A percentile compares a stretch with the other conserved stretches of the same genome.
Conservation (phyloP, 2,797 vertebrate species). For the Ciconia nigra region DNA sequence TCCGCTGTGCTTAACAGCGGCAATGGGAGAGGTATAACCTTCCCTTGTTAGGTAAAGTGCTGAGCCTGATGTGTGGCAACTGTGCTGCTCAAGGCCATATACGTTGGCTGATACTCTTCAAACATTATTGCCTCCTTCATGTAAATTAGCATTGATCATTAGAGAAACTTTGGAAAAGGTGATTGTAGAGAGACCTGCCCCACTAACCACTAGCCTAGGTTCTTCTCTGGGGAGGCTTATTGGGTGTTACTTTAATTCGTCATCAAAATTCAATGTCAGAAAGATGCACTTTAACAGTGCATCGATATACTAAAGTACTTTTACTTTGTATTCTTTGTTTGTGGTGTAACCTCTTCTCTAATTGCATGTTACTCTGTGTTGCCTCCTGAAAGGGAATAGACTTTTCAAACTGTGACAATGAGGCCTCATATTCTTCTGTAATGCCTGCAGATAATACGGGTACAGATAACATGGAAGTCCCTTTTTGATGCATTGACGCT, state of each 20-base stretch:
- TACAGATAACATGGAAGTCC: neutral
- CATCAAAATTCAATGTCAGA: neutral
- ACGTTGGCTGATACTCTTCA: neutral
- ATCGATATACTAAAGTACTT: neutral
- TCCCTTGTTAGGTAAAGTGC: neutral
- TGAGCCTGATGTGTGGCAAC: neutral
- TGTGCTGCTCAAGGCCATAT: neutral
- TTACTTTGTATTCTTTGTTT: neutral
- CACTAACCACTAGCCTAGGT: neutral
- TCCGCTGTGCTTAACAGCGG: neutral
- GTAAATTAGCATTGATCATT: neutral
- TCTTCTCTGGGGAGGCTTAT: neutral
- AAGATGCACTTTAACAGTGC: neutral
- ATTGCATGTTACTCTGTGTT: neutral
- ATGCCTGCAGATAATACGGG: neutral
- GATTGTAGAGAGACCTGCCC: neutral
- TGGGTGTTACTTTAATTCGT: neutral
- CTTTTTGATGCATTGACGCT: neutral
- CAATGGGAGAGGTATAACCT: neutral
- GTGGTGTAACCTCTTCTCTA: no score
- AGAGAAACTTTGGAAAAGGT: neutral
- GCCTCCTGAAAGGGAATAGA: neutral
- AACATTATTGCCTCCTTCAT: neutral
- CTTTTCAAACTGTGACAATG: neutral
- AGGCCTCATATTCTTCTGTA: neutral